phyloP scores from a whole-genome alignment of 2,113 vertebrate species.

The Phoxinus phoxinus region DNA sequence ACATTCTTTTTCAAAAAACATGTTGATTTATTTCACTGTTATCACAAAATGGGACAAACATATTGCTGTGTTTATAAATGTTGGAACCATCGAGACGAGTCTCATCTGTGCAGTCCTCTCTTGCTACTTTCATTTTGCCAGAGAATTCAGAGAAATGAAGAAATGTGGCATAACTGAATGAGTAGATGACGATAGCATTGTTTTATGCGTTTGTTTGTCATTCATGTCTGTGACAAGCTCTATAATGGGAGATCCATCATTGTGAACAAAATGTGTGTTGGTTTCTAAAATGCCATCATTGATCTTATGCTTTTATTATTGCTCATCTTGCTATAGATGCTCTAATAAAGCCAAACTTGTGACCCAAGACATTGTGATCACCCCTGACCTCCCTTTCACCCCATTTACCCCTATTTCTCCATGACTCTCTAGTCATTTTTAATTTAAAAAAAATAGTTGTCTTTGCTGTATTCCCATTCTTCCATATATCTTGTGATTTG shows the following conservation, averaged over 20 bases:
- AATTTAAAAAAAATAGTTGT: not conserved
- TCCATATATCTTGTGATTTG: conserved; percentile 4
- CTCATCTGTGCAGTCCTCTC: not conserved
- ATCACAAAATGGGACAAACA: not conserved
- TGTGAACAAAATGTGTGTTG: not conserved
- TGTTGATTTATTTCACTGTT: not conserved
- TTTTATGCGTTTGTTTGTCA: conserved; percentile 11
- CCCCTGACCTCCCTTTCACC: not conserved
- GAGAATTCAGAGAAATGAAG: not conserved
- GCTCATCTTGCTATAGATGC: not conserved
- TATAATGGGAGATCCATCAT: not conserved
- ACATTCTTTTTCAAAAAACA: not conserved
- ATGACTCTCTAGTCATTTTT: not conserved
- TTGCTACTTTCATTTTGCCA: not conserved
- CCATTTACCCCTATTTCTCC: not conserved
- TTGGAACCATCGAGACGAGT: not conserved
- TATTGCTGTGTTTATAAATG: not conserved
- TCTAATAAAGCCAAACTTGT: not conserved
- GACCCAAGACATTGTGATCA: not conserved
- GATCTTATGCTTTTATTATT: not conserved
- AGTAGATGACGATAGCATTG: not conserved
- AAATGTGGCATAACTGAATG: not conserved
- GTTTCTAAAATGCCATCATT: not conserved
- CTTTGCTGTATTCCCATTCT: not conserved
- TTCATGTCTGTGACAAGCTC: not conserved